Evolutionary conservation across 2,888 invertebrate species (phyloP), one percentile per base, ranked within the genome.

Genomic region (Andrena praecox): DNA sequence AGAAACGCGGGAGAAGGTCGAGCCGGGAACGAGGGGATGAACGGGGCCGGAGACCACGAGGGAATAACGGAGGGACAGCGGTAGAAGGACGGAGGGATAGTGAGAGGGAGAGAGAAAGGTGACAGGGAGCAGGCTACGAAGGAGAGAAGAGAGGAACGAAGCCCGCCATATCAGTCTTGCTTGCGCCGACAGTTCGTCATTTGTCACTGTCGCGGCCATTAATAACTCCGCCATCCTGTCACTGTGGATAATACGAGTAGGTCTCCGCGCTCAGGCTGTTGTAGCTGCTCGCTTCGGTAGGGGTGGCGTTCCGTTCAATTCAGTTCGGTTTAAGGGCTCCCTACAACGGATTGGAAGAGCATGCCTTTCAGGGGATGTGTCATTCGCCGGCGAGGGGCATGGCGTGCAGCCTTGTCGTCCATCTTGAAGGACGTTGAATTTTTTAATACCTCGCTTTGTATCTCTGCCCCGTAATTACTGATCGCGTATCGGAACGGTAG

Each of bases 141-240:
- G 79, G 88, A 89, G 91, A 89, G 89, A 88, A 91, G 90, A 89
- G 92, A 91, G 91, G 90, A 91, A 90, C 89, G 91, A 91, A 92
- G 93, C 91, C 93, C 92, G 92, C 93, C 93, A 93, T 93, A 94
- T 94, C 94, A 94, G 94, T 94, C 94, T 94, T 94, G 93, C 94
- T 94, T 94, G 94, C 94, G 94, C 93, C 93, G 94, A 94, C 94
- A 94, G 94, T 94, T 93, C 94, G 93, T 94, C 94, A 94, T 94
- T 94, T 94, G 94, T 93, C 93, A 94, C 92, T 94, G 94, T 94
- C 94, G 92, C 91, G 89, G 93, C 93, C 94, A 94, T 94, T 94
- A 94, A 94, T 94, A 94, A 94, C 93, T 93, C 92, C 91, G 90
- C 92, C 92, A 92, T 93, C 91, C 94, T 94, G 94, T 94, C 93